Base-by-base conservation (phyloP, 2,888 invertebrate species). In the Pristionchus fissidentatus region DNA sequence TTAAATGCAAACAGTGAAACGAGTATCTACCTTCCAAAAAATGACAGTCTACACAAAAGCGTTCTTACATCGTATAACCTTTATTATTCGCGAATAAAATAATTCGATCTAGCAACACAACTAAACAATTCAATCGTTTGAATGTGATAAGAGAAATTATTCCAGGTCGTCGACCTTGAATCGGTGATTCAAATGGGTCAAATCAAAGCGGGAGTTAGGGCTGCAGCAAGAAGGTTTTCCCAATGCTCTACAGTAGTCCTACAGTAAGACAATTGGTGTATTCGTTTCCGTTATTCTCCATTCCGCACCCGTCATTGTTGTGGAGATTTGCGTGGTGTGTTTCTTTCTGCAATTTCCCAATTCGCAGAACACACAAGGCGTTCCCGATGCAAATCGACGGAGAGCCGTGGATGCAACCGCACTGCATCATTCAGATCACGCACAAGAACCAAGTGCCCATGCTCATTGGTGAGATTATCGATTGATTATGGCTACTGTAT, bases 381-480 rank as follows among this genome's bases (percentile, higher is more conserved):
- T 97, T 97, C 93, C 98, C 98, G 19, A 97, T 98, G 97, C 98
- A 98, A 94, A 97, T 97, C 77, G 98, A 98, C 92, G 98, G 98
- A 0, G 98, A 98, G 91, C 98, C 98, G 0, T 98, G 97, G 97
- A 96, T 97, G 95, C 97, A 98, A 93, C 95, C 96, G 1, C 96
- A 97, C 0, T 96, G 97, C 93, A 96, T 96, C 93, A 96, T 98
- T 91, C 96, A 95, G 90, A 96, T 98, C 90, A 96, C 96, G 19
- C 97, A 97, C 93, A 97, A 97, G 93, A 98, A 98, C 93, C 97
- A 98, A 95, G 97, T 89, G 5, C 91, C 92, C 52, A 91, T 91
- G 91, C 88, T 91, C 35, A 89, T 91, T 62, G 91, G 91, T 89
- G 46, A 57, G 79, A 57, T 49, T 22, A 26, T 26, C 38, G 22